phyloP scores from a whole-genome alignment of 2,113 vertebrate species.

The Eurypyga helias region DNA sequence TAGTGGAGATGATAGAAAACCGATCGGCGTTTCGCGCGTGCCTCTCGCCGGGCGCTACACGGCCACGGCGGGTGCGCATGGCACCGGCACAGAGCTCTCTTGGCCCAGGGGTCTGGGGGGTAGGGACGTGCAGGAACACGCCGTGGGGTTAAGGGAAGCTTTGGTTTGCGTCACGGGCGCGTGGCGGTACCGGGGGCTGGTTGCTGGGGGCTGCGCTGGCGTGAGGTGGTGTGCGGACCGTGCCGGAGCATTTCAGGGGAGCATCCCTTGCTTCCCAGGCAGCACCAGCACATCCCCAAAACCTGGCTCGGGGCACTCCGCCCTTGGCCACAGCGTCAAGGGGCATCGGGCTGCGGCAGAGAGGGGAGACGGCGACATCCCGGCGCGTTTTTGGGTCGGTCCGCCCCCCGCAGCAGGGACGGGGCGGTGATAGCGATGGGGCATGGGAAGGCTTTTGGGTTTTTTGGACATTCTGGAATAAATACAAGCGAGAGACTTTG shows the following conservation, averaged over 20 bases:
- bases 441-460: neutral
- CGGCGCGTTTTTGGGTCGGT: neutral
- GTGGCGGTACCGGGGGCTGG: neutral
- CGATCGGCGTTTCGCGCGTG: neutral
- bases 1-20: neutral
- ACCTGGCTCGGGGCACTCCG: neutral
- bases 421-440: accelerated
- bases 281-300: too few species aligned
- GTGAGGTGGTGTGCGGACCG: too few species aligned
- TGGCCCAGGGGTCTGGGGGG: neutral
- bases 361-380: neutral
- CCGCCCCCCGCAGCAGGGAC: neutral
- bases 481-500: neutral
- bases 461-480: neutral
- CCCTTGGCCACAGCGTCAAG: neutral
- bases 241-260: too few species aligned
- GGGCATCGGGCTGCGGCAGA: accelerated
- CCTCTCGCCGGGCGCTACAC: neutral
- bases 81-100: accelerated
- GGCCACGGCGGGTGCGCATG: accelerated
- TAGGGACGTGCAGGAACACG: neutral
- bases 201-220: neutral
- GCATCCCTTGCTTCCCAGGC: too few species aligned
- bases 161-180: accelerated
- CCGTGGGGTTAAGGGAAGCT: accelerated